A percentile compares a stretch with the other conserved stretches of the same genome.
phyloP scores from a whole-genome alignment of 2,113 vertebrate species.

The Myocastor coypus region DNA sequence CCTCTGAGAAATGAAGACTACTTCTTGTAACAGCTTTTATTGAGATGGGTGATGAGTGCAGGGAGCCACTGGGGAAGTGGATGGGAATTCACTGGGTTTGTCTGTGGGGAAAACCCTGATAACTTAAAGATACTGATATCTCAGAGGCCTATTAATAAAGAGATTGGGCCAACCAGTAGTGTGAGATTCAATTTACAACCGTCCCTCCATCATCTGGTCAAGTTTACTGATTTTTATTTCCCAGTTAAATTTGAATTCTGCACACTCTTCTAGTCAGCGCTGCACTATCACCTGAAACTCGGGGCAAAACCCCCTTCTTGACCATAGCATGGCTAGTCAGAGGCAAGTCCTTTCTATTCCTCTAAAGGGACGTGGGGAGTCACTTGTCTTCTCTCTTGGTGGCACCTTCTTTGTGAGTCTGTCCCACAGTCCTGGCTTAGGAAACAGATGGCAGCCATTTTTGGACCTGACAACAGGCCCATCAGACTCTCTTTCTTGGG shows the following conservation, averaged over 20 bases:
- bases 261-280: not conserved
- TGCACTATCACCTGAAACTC: not conserved
- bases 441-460: not conserved
- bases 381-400: not conserved
- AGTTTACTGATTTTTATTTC: not conserved
- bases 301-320: not conserved
- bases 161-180: not conserved
- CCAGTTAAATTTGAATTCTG: conserved; percentile 27
- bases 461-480: not conserved
- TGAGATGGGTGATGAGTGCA: not conserved
- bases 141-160: not conserved
- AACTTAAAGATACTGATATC: not conserved
- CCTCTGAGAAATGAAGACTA: conserved; percentile 11
- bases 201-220: not conserved
- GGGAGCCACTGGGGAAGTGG: not conserved
- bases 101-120: not conserved
- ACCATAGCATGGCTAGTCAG: not conserved
- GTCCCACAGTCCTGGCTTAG: not conserved
- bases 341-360: not conserved
- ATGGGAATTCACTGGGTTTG: not conserved
- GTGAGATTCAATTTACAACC: not conserved
- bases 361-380: not conserved
- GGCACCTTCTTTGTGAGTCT: not conserved
- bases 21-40: not conserved
- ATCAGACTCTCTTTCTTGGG: not conserved